Conservation (phyloP, 92 coral and sea anemone genomes). For the Nematostella vectensis region DNA sequence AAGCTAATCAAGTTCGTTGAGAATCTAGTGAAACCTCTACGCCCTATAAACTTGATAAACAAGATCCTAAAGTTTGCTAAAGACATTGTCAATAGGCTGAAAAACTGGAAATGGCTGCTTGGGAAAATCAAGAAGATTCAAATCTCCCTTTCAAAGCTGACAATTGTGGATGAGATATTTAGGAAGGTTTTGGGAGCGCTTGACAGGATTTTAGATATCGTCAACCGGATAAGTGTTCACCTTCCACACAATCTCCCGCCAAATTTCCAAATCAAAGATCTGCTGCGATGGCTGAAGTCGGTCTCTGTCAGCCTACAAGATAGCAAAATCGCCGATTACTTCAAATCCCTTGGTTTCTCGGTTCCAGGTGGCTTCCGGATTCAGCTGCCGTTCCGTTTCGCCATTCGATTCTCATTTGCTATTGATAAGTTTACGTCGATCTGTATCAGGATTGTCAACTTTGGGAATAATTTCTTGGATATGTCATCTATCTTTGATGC, state of each 20-base stretch:
- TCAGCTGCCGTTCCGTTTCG: constrained; percentile 71
- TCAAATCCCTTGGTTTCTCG: constrained; percentile 52
- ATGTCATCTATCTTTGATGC: constrained; percentile 57
- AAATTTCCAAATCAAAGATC: constrained; percentile 52
- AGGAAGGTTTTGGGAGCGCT: constrained; percentile 63
- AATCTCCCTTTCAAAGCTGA: constrained; percentile 45
- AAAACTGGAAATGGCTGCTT: constrained; percentile 72
- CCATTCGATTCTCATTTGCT: constrained; percentile 63
- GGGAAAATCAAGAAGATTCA: constrained; percentile 59
- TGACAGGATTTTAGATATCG: constrained; percentile 59
- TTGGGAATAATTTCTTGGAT: constrained; percentile 69
- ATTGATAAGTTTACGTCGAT: constrained; percentile 56
- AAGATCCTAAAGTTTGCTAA: constrained; percentile 64
- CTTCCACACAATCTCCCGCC: constrained; percentile 77
- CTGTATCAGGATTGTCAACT: constrained; percentile 41
- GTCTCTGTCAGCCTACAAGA: constrained; percentile 56
- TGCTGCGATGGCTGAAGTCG: constrained; percentile 53
- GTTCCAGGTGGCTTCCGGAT: constrained; percentile 63
- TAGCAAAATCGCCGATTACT: constrained; percentile 70
- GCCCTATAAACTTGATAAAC: constrained; percentile 58
- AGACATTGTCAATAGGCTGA: constrained; percentile 40
- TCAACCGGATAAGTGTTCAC: constrained; percentile 45
- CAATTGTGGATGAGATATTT: constrained; percentile 68
- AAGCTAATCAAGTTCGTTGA: constrained; percentile 53
- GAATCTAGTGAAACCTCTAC: constrained; percentile 59